phyloP scores from a whole-genome alignment of 2,888 invertebrate genomes.

The Drosophila affinis region DNA sequence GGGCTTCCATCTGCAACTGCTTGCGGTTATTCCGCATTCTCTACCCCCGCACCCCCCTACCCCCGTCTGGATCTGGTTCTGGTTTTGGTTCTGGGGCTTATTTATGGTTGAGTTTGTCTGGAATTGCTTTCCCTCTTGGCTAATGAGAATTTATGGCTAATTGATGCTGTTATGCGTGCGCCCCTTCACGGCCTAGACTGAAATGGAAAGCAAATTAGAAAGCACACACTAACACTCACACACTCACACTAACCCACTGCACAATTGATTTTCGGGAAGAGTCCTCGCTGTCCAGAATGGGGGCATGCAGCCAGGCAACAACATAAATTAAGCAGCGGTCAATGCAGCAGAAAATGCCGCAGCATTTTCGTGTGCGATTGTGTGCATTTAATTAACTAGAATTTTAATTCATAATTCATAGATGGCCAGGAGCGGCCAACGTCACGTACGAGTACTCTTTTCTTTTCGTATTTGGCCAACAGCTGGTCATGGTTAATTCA shows the following conservation, averaged over 20 bases:
- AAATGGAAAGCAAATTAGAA: slow-evolving; percentile 22
- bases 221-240: neutral
- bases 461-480: slow-evolving; percentile 19
- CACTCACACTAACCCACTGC: neutral
- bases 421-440: slow-evolving; percentile 21
- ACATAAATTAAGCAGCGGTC: slow-evolving; percentile 26
- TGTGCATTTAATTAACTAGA: slow-evolving; percentile 45
- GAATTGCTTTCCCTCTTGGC: slow-evolving; percentile 28
- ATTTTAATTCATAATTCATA: slow-evolving; percentile 55
- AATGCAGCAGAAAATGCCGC: slow-evolving; percentile 37
- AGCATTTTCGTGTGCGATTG: slow-evolving; percentile 25
- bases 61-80: neutral
- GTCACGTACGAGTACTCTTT: neutral
- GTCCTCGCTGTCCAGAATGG: neutral
- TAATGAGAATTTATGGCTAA: slow-evolving; percentile 70
- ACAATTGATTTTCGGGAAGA: neutral
- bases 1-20: slow-evolving; percentile 29
- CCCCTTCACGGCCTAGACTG: slow-evolving; percentile 44
- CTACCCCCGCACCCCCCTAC: neutral
- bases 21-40: slow-evolving; percentile 11
- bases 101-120: slow-evolving; percentile 37
- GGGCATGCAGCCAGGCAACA: neutral
- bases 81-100: slow-evolving; percentile 17
- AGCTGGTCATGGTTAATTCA: slow-evolving; percentile 69
- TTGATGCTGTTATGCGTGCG: slow-evolving; percentile 65